Base-by-base conservation (phyloP, 1,140 invertebrate genomes). In the Plectrocnemia conspersa region DNA sequence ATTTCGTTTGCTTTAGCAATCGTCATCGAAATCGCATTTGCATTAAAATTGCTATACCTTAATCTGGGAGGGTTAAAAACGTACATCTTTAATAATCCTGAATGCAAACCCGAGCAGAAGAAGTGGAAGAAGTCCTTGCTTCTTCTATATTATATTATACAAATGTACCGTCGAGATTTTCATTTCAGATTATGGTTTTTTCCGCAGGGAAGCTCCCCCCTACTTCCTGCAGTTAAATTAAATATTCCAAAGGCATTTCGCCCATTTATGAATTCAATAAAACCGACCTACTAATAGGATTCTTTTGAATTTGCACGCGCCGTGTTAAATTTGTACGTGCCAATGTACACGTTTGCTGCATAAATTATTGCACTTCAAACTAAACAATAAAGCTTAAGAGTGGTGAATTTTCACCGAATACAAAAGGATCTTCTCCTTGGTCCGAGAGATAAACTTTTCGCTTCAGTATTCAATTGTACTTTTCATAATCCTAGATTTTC, bases 181-280 rank as follows among this genome's bases (percentile, higher is more conserved):
- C 35, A 38, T 38, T 38, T 38, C 5, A 38, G 35, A 38, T 38
- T 38, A 38, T 38, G 35, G 5, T 38, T 5, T 38, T 7, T 16
- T 38, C 18, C 18, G 7, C 35, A 38, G 15, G 15, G n/a, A n/a
- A n/a, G n/a, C n/a, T n/a, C n/a, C 13, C 35, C 35, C 35, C 13
- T 38, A 7, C n/a, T n/a, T n/a, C 35, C 35, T 38, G 35, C 35
- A 38, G 35, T 38, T 16, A 38, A 38, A 38, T 38, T 38, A 38
- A 38, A 38, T 38, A 7, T 38, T 38, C 35, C 35, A 10, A 5
- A 15, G 35, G 35, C 13, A 38, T 38, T 7, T 38, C 35, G n/a
- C 35, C 13, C 35, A 16, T 38, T 38, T 38, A 38, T 38, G 35
- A 38, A 38, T 38, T 38, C 35, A 38, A 38, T 38, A 38, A 38